Conservation (phyloP, 2,888 invertebrate genomes). For the Pseudococcus longispinus region DNA sequence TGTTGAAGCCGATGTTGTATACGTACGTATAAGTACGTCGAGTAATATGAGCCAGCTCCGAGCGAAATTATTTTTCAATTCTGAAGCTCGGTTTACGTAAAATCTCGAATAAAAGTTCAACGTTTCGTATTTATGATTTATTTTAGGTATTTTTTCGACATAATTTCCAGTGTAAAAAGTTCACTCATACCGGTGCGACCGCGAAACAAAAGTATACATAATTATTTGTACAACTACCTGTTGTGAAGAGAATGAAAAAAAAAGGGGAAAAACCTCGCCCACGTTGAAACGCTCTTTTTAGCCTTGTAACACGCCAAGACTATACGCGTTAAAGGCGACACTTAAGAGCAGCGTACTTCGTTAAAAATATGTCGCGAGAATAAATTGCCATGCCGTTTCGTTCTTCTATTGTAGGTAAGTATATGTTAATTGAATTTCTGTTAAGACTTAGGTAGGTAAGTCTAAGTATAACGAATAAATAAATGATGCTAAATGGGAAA, state of each 20-base stretch:
- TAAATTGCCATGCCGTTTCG: background rate
- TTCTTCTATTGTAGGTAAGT: background rate
- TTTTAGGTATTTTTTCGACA: background rate
- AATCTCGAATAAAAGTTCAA: background rate
- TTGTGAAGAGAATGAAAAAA: background rate
- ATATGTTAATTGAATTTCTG: background rate
- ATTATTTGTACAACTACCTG: constrained; percentile 10
- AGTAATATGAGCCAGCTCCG: background rate
- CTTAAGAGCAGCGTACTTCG: background rate
- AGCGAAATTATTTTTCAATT: background rate
- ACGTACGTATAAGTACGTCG: background rate
- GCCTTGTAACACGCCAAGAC: background rate
- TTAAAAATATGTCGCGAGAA: background rate
- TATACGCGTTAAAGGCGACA: background rate
- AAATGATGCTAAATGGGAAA: background rate
- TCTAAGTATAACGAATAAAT: background rate
- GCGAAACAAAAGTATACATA: background rate
- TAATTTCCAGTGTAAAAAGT: background rate
- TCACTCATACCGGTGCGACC: background rate
- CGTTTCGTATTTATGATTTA: background rate
- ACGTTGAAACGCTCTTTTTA: background rate
- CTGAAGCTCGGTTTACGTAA: background rate
- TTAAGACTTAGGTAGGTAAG: background rate
- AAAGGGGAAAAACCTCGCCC: background rate
- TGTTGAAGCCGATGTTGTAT: background rate